phyloP scores from a whole-genome alignment of 2,113 vertebrate species.

The Erpornis zantholeuca region DNA sequence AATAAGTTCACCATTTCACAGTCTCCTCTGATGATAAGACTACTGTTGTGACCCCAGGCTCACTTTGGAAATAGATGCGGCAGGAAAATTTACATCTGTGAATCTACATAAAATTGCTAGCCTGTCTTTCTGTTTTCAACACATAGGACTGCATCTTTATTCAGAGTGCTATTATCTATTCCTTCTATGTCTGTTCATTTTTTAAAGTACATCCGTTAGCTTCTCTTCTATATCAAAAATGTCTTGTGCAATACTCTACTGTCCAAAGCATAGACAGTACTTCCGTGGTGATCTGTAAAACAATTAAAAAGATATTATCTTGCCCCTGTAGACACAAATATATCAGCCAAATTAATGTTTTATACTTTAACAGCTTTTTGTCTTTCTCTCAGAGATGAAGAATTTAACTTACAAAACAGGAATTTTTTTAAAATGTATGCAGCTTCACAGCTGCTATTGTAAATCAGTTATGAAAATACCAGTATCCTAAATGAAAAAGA shows the following conservation, averaged over 20 bases:
- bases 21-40: fast-evolving
- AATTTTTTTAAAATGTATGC: background rate
- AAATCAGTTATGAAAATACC: conserved; percentile 21
- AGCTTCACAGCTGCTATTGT: background rate
- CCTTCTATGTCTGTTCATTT: background rate
- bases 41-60: fast-evolving
- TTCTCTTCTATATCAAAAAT: background rate
- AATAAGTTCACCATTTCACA: background rate
- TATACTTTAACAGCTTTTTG: background rate
- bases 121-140: background rate
- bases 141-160: background rate
- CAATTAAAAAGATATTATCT: background rate
- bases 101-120: background rate
- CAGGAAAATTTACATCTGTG: background rate
- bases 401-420: background rate
- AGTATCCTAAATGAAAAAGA: background rate
- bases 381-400: background rate
- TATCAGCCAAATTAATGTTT: background rate
- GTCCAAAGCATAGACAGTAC: background rate
- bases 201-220: background rate
- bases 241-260: background rate
- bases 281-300: background rate
- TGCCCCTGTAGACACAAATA: background rate
- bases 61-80: background rate
- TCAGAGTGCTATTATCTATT: background rate